A percentile compares a stretch with the other conserved stretches of the same genome.
Evolutionary conservation across 2,797 vertebrate species (phyloP).

Genomic region (Epinephelus coioides): DNA sequence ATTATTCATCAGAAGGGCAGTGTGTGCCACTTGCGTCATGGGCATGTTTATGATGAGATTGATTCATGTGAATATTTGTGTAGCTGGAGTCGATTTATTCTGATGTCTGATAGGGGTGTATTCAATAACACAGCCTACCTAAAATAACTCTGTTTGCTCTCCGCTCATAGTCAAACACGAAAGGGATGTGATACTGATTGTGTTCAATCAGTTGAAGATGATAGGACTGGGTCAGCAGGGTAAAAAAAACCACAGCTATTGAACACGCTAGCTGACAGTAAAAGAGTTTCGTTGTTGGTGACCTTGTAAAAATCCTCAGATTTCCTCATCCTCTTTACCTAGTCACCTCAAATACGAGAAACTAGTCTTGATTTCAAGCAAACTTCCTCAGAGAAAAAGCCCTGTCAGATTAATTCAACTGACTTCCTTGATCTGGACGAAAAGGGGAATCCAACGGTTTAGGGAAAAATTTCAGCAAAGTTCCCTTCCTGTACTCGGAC

Average conservation of each 20-base stretch:
- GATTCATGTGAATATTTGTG: constrained; percentile 38
- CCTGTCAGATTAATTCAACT: constrained; percentile 28
- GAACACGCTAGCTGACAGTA: not conserved
- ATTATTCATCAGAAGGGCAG: constrained; percentile 41
- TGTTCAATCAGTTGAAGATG: constrained; percentile 12
- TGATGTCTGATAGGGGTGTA: constrained; percentile 27
- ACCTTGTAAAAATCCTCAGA: constrained; percentile 25
- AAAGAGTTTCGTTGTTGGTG: constrained; percentile 19
- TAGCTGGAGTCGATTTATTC: constrained; percentile 36
- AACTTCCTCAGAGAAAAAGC: constrained; percentile 70
- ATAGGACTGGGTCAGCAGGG: not conserved
- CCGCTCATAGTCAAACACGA: constrained; percentile 22
- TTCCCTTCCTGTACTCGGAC: constrained; percentile 43
- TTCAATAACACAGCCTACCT: constrained; percentile 14
- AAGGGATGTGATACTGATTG: constrained; percentile 10
- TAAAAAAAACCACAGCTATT: constrained; percentile 30
- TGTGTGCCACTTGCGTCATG: constrained; percentile 36
- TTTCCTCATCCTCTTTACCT: constrained; percentile 54
- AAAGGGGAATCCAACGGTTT: constrained; percentile 58
- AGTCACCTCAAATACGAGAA: constrained; percentile 37
- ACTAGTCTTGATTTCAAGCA: constrained; percentile 21
- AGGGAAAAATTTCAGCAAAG: constrained; percentile 23
- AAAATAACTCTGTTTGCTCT: constrained; percentile 45
- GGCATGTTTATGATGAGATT: constrained; percentile 31
- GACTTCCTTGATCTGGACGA: constrained; percentile 62